Evolutionary conservation across 2,113 vertebrate genomes (phyloP).

Genomic region (Naja naja): DNA sequence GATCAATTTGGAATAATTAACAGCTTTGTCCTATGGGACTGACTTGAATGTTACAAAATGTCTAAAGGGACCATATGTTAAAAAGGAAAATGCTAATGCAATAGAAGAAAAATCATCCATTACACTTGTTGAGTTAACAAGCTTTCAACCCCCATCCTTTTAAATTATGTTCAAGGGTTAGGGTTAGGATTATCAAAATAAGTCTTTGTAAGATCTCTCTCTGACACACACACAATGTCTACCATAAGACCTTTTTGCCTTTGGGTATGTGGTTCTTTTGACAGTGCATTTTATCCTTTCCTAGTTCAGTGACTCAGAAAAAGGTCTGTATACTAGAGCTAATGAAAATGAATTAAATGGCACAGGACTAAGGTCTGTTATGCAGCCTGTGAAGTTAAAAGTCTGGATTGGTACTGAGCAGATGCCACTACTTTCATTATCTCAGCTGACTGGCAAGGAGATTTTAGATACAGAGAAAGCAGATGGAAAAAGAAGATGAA

Average conservation of each 20-base stretch:
- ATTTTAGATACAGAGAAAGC: background rate
- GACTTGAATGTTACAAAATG: background rate
- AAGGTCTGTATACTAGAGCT: background rate
- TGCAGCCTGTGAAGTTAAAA: background rate
- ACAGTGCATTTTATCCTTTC: background rate
- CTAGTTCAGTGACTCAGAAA: background rate
- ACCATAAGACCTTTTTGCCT: background rate
- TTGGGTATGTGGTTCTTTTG: background rate
- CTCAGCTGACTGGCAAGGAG: background rate
- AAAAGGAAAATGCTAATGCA: constrained; percentile 10
- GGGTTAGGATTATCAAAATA: background rate
- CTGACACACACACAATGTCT: background rate
- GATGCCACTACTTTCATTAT: background rate
- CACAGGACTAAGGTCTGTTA: background rate
- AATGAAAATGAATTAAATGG: background rate
- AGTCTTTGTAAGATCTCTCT: background rate
- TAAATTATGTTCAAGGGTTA: background rate
- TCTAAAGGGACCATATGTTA: constrained; percentile 16
- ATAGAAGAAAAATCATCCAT: background rate
- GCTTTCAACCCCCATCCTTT: background rate
- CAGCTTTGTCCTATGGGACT: constrained; percentile 37
- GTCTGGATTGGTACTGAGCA: background rate
- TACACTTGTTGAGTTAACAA: background rate
- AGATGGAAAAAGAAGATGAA: background rate
- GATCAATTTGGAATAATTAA: constrained; percentile 20